Evolutionary conservation across 2,797 vertebrate genomes (phyloP), one percentile per base, ranked within the genome.

Genomic region (Halcyon leucocephala): DNA sequence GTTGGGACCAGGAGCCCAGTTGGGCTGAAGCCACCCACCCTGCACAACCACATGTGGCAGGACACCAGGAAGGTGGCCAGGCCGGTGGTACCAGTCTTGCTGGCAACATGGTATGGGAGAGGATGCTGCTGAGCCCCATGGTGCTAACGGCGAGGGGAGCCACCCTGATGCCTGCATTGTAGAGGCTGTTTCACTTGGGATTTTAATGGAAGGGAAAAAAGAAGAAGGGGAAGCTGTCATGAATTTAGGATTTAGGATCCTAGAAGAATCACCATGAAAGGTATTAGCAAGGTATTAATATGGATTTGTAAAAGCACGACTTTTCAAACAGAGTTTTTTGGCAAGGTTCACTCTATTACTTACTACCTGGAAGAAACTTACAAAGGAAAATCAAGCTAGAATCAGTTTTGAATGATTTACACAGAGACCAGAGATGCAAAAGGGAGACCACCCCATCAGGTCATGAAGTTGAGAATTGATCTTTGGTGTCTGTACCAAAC

Each of bases 121-220:
- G 6, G 15, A 20, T 11, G 20, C 28, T 57, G 61, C 35, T 1
- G 1, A 42, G 14, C 22, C 14, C 26, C 12, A 1, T 18, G 19
- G 12, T 39, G 49, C 25, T 55, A 28, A 1, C 33, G 2, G 3
- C 0, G 3, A 58, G 31, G 44, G 49, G 19, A 84, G 42, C 28
- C 55, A 21, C 22, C 62, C 49, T 7, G 0, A 16, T 2, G 1
- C 1, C 0, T 8, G 57, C 0, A 0, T 7, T 26, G 33, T 22
- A 26, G 24, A n/a, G 69, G 33, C 29, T 74, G 33, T 52, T 65
- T 52, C 41, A 25, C 26, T 16, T 15, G 31, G 10, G 41, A 7
- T 24, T 39, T 54, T 82, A 18, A 25, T 18, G 41, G 48, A 20
- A 0, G 1, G 21, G 21, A 52, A 57, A n/a, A 46, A 77, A 55